A percentile compares a stretch with the other conserved stretches of the same genome.
Evolutionary conservation across 2,888 invertebrate genomes (phyloP).

Genomic region (Drosophila meridiana): DNA sequence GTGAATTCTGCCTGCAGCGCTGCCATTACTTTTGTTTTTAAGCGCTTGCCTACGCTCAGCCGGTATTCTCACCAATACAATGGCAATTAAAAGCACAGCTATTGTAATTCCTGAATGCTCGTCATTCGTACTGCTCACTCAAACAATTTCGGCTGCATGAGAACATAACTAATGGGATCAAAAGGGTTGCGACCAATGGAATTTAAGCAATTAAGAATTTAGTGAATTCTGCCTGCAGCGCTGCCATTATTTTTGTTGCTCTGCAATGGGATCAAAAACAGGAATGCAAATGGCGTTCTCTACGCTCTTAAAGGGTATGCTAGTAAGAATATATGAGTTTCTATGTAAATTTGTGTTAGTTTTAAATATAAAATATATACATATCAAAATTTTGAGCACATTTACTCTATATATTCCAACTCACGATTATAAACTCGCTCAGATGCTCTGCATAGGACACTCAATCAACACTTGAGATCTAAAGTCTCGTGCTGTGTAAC

Average conservation of each 20-base stretch:
- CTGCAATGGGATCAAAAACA: background rate
- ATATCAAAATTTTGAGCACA: background rate
- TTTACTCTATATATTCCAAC: too few species aligned
- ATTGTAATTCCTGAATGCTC: background rate
- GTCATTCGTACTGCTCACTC: background rate
- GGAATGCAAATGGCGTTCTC: background rate
- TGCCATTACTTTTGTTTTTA: background rate
- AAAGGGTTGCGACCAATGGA: background rate
- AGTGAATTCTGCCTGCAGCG: background rate
- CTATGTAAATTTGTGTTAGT: background rate
- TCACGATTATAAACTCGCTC: too few species aligned
- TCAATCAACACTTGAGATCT: conserved; percentile 1
- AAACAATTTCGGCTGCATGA: background rate
- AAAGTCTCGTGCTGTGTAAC: conserved; percentile 25
- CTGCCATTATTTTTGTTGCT: background rate
- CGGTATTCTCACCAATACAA: conserved; percentile 2
- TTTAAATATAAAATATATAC: background rate
- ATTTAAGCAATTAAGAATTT: background rate
- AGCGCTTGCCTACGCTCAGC: conserved; percentile 1
- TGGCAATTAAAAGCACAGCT: background rate
- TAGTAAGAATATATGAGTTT: background rate
- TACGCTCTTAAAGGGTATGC: background rate
- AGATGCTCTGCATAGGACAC: background rate
- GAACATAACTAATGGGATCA: background rate
- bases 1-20: background rate